Base-by-base conservation (phyloP, 2,797 vertebrate genomes). In the Sebastes melanostomus region DNA sequence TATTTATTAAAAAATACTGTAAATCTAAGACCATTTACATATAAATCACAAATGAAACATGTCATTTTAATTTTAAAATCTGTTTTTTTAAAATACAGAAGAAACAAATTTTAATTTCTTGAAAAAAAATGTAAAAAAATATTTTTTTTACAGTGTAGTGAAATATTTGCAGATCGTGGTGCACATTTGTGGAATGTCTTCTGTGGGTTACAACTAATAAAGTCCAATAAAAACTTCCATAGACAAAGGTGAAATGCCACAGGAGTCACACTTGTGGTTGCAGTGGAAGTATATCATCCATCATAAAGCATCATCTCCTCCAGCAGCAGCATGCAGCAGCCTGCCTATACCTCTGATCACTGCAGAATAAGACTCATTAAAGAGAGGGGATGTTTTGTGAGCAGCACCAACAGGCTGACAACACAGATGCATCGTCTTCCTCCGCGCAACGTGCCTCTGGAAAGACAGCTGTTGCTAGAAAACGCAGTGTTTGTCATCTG, bases 291-390 rank as follows among this genome's bases (percentile, higher is more conserved):
- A 73, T 77, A 73, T 78, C 69, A 84, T 90, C 85, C 83, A 90
- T 88, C 89, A 86, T 32, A 81, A 81, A 87, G 75, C 81, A 67
- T 83, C 80, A 29, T 18, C 42, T 46, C 42, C 42, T 46, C 42
- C 42, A 46, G 42, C 42, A 46, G 42, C 42, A 46, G 76, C 50
- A 78, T 72, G 6, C 5, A 80, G 76, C 50, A 78, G 70, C 72
- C 80, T 16, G 73, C 74, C 80, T 24, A 16, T 13, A n/a, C 11
- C n/a, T 80, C 74, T 34, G 78, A 74, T 90, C 79, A n/a, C 82
- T 68, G 86, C 81, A 75, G 78, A 81, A 76, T 50, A 20, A 62
- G 70, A 68, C 62, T 77, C 59, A 85, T 86, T 67, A 82, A 14
- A 69, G 12, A 54, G 52, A 81, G 79, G 75, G 72, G 59, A 34